These are phyloP conservation scores for Cosmopolites sordidus DNA, from an alignment of 2,888 invertebrate species.

Conservation along the genomic window DNA sequence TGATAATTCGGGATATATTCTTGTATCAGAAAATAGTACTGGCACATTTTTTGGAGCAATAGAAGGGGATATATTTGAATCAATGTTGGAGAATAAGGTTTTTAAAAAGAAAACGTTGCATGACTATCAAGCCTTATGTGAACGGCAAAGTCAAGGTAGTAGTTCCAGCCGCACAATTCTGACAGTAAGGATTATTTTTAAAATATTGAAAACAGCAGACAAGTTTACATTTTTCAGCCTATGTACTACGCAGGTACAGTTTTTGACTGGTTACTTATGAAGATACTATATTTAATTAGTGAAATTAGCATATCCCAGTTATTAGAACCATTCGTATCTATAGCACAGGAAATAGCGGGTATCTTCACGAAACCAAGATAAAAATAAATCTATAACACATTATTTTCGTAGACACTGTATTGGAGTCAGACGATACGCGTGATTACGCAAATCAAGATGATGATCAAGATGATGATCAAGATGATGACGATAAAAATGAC, in stretches of 20 bases:
- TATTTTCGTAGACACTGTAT: neutral
- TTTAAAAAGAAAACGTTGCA: constrained; percentile 73
- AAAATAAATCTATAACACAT: no score
- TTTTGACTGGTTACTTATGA: constrained; percentile 49
- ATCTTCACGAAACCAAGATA: no score
- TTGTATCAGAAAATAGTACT: constrained; percentile 65
- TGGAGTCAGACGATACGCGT: neutral
- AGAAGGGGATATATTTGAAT: constrained; percentile 71
- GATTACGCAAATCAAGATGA: constrained; percentile 20
- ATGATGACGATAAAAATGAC: constrained; percentile 47
- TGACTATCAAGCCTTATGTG: constrained; percentile 81
- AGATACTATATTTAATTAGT: constrained; percentile 43
- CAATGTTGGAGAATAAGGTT: constrained; percentile 66
- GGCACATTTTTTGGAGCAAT: constrained; percentile 85
- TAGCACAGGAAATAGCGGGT: constrained; percentile 20
- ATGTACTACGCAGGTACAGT: constrained; percentile 42
- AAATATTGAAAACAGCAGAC: neutral
- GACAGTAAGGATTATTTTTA: constrained; percentile 13
- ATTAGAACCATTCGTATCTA: constrained; percentile 22
- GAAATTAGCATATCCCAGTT: constrained; percentile 37
- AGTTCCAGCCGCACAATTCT: constrained; percentile 35
- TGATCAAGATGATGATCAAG: constrained; percentile 41
- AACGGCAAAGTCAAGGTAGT: constrained; percentile 44
- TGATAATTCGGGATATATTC: constrained; percentile 86
- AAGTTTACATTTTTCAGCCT: constrained; percentile 44